Evolutionary conservation across 2,888 invertebrate genomes (phyloP), one percentile per base, ranked within the genome.

Genomic region (Orthosia cruda): DNA sequence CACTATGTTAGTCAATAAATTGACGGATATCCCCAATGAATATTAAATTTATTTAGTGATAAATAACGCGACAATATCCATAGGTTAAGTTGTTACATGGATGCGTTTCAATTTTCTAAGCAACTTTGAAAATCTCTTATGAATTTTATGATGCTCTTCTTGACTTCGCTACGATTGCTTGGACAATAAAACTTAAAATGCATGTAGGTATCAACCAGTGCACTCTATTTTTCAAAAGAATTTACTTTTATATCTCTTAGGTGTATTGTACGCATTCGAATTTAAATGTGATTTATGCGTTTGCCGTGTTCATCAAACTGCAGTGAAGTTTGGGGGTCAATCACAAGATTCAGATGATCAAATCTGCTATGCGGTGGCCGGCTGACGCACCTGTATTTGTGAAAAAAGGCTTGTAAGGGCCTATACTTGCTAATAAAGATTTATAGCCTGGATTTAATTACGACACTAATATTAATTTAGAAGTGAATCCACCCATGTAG

Each of bases 1-100:
- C 90, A 83, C 75, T 85, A 74, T 72, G 66, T 80, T 81, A 83
- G 79, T 70, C 67, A 71, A 76, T 75, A 63, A 72, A 82, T 77
- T 83, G 63, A 73, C 54, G 45, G 58, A 40, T 70, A 83, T 65
- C 47, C 47, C 75, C 77, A 77, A 71, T 86, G 68, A 81, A 83
- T 86, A 84, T 80, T 87, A 89, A 77, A 81, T 74, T 83, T 90
- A 90, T 88, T 89, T 95, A 95, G 94, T 94, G 91, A 93, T 95
- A 95, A 94, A 93, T 89, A 91, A 95, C 90, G 94, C 90, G 96
- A 96, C 96, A 96, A 96, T 96, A 96, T 96, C 93, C 80, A 87
- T 96, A 96, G 95, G 92, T 84, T 95, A 93, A 95, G 93, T 91
- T 93, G 90, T 91, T 91, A 87, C 76, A 91, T 85, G 77, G 83